Evolutionary conservation across 2,113 vertebrate species (phyloP).

Genomic region (Rattus rattus): DNA sequence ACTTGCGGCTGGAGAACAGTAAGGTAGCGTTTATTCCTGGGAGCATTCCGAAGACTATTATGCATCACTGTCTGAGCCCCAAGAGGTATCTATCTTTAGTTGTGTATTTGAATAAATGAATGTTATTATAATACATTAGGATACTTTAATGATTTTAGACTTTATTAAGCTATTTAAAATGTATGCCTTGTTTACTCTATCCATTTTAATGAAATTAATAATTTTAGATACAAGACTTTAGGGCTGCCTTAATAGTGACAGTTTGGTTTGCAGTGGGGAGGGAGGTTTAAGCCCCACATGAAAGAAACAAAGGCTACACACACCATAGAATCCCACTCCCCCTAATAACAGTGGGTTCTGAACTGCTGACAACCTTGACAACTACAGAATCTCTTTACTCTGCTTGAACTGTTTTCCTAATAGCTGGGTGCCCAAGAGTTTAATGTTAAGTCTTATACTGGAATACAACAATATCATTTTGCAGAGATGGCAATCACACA

Average conservation of each 20-base stretch:
- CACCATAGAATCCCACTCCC: background rate
- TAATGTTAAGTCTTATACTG: constrained; percentile 26
- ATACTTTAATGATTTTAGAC: constrained; percentile 72
- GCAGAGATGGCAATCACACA: background rate
- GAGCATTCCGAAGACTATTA: constrained; percentile 41
- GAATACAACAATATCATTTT: background rate
- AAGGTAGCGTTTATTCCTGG: background rate
- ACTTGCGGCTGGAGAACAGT: background rate
- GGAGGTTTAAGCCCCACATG: background rate
- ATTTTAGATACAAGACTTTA: constrained; percentile 70
- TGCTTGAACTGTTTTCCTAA: constrained; percentile 42
- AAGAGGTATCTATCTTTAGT: constrained; percentile 65
- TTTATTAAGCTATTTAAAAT: constrained; percentile 79
- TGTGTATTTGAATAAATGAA: constrained; percentile 70
- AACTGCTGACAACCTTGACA: constrained; percentile 61
- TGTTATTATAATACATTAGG: constrained; percentile 67
- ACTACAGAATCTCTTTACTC: constrained; percentile 8
- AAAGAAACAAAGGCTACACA: background rate
- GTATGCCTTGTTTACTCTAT: constrained; percentile 78
- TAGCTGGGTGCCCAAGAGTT: background rate
- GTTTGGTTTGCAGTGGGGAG: background rate
- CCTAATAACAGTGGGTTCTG: background rate
- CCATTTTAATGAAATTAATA: constrained; percentile 78
- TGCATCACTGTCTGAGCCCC: constrained; percentile 67
- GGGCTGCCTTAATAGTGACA: constrained; percentile 52